These are phyloP conservation scores for Jacana jacana DNA, from an alignment of 2,113 vertebrate species.

Conservation along the genomic window DNA sequence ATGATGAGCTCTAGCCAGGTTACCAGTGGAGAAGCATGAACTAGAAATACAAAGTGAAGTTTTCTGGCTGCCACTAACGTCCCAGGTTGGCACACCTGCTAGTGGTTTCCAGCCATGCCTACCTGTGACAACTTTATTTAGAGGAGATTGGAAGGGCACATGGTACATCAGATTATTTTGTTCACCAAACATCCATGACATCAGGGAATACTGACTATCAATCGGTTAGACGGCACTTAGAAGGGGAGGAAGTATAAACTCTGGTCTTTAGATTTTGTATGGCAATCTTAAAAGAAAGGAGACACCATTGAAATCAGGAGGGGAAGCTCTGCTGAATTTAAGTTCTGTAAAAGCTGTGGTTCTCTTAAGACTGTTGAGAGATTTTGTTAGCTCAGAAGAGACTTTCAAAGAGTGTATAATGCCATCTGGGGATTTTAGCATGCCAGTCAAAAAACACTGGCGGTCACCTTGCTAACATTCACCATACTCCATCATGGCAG, in stretches of 20 bases:
- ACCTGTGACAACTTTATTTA: neutral
- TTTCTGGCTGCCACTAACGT: neutral
- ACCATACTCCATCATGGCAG: neutral
- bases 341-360: neutral
- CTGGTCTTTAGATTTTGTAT: constrained; percentile 39
- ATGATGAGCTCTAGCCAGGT: neutral
- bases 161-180: neutral
- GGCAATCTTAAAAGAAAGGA: constrained; percentile 55
- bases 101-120: neutral
- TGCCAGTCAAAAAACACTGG: neutral
- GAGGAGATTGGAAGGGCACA: neutral
- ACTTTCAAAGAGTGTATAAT: neutral
- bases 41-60: neutral
- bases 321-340: constrained; percentile 14
- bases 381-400: neutral
- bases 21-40: neutral
- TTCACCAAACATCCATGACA: constrained; percentile 23
- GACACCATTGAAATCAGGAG: constrained; percentile 69
- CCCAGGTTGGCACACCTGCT: neutral
- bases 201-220: constrained; percentile 6
- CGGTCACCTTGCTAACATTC: neutral
- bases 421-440: neutral
- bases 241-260: constrained; percentile 46
- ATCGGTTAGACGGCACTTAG: constrained; percentile 34
- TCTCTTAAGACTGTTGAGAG: neutral